Evolutionary conservation across 2,113 vertebrate species (phyloP).

Genomic region (Okapia johnstoni): DNA sequence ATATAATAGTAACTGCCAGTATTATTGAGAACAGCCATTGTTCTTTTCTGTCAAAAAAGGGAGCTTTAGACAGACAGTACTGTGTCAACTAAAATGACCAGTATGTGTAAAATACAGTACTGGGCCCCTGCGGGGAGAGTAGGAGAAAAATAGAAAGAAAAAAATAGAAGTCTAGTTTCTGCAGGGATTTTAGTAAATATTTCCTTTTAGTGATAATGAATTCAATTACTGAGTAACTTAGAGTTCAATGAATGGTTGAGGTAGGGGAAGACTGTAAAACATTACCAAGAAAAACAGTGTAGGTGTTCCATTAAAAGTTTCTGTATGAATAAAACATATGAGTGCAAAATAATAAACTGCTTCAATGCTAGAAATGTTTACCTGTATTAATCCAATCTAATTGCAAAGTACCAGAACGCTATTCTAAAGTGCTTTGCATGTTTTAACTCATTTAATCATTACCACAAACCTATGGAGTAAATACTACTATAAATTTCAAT

Average conservation of each 20-base stretch:
- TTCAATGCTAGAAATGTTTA: conserved; percentile 22
- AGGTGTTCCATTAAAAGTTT: conserved; percentile 28
- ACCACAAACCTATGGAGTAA: background rate
- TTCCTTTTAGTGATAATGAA: background rate
- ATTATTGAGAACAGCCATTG: background rate
- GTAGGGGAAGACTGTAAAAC: background rate
- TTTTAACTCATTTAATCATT: background rate
- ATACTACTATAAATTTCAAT: background rate
- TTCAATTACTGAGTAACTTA: background rate
- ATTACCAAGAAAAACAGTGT: background rate
- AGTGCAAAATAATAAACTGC: conserved; percentile 11
- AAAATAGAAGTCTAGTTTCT: background rate
- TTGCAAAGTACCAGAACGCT: background rate
- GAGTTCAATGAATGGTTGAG: background rate
- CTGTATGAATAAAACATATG: conserved; percentile 29
- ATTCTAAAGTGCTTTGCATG: background rate
- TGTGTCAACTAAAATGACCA: background rate
- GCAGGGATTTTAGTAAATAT: background rate
- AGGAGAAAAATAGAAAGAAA: background rate
- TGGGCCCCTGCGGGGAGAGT: background rate
- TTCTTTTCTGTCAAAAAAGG: background rate
- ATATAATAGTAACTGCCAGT: background rate
- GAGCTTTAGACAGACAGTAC: background rate
- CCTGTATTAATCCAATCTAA: conserved; percentile 12
- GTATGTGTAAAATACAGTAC: background rate